Percentiles rank a stretch among this genome's conserved stretches.
phyloP scores from a whole-genome alignment of 2,888 invertebrate genomes.

The Dasysyrphus albostriatus region DNA sequence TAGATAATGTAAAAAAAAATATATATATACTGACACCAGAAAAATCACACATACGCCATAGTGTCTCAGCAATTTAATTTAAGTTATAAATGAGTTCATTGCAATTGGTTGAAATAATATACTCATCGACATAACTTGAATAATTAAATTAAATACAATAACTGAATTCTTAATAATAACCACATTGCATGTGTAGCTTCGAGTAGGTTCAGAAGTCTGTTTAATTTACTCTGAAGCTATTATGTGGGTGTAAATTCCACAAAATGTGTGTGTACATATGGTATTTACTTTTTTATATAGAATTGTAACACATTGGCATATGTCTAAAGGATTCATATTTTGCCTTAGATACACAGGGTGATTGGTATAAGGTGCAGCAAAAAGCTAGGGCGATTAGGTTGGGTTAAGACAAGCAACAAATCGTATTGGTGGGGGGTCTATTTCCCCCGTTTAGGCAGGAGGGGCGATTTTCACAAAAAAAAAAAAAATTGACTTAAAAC shows the following conservation, averaged over 20 bases:
- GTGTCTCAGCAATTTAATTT: background rate
- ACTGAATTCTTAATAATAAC: constrained; percentile 44
- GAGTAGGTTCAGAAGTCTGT: background rate
- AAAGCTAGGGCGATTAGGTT: too few species aligned
- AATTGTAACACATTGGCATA: background rate
- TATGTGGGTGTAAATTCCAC: background rate
- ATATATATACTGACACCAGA: background rate
- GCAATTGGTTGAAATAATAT: background rate
- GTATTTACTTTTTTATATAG: background rate
- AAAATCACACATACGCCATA: constrained; percentile 1
- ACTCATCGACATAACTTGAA: background rate
- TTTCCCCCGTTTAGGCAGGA: too few species aligned
- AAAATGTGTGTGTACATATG: background rate
- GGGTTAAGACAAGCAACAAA: too few species aligned
- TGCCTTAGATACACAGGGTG: too few species aligned
- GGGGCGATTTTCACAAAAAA: too few species aligned
- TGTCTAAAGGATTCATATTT: background rate
- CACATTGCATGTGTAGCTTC: background rate
- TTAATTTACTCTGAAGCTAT: constrained; percentile 43
- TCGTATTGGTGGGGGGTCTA: too few species aligned
- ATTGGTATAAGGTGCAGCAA: too few species aligned
- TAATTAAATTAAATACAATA: constrained; percentile 29
- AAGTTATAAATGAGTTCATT: background rate
- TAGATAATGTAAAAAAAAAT: background rate
- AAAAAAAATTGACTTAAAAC: too few species aligned